These are phyloP conservation scores for Oxyteleia sp. DNA, from an alignment of 2,888 invertebrate genomes.

Conservation along the genomic window DNA sequence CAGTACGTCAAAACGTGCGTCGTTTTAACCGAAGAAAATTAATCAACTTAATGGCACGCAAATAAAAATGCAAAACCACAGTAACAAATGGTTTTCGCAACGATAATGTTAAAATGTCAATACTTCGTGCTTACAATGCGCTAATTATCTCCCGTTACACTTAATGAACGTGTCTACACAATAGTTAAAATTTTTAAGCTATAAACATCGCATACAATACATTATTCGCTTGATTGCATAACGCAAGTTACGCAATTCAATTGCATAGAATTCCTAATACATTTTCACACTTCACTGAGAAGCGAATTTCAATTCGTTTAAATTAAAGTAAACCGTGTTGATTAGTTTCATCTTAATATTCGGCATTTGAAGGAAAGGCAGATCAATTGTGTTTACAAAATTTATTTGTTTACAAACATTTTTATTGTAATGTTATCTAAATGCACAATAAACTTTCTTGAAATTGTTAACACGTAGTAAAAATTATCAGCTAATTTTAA, in stretches of 20 bases:
- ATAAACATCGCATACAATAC: constrained; percentile 8
- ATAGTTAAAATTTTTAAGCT: constrained; percentile 21
- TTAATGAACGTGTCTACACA: constrained; percentile 10
- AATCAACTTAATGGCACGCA: constrained; percentile 23
- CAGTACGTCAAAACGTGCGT: constrained; percentile 28
- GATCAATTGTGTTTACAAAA: too few relatives aligned
- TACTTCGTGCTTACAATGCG: neutral
- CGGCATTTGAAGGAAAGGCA: too few relatives aligned
- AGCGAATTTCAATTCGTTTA: neutral
- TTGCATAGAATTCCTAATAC: neutral
- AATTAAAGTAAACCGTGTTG: neutral
- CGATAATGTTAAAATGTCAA: constrained; percentile 7
- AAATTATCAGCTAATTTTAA: too few relatives aligned
- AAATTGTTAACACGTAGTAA: too few relatives aligned
- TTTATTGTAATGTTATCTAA: too few relatives aligned
- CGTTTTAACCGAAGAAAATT: constrained; percentile 14
- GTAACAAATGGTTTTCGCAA: neutral
- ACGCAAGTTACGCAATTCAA: constrained; percentile 7
- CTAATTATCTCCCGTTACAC: constrained; percentile 15
- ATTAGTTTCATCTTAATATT: too few relatives aligned
- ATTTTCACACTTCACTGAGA: constrained; percentile 3
- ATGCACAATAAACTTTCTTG: too few relatives aligned
- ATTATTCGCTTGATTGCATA: constrained; percentile 4
- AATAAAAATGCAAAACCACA: neutral
- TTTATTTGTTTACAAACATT: too few relatives aligned